Base-by-base conservation (phyloP, 2,888 invertebrate genomes). In the Lathronympha strigana region DNA sequence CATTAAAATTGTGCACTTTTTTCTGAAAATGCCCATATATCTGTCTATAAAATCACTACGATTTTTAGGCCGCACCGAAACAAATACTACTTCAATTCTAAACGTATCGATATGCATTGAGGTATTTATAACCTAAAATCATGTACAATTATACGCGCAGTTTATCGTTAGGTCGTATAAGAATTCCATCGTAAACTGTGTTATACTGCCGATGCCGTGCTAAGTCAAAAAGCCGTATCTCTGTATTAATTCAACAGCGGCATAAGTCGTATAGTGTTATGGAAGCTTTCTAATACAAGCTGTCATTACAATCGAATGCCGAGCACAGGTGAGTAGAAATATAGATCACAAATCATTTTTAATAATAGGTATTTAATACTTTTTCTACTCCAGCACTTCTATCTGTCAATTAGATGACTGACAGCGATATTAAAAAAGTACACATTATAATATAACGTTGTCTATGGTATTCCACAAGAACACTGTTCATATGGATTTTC, bases 51-150 rank as follows among this genome's bases (percentile, higher is more conserved):
- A n/a, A n/a, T n/a, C n/a, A n/a, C n/a, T n/a, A n/a, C n/a, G n/a
- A n/a, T n/a, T n/a, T n/a, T n/a, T n/a, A n/a, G n/a, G n/a, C n/a
- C n/a, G n/a, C n/a, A n/a, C n/a, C n/a, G n/a, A n/a, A n/a, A n/a
- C n/a, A n/a, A 13, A 36, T 36, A 36, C 36, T n/a, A 36, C 13
- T 40, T 6, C 6, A 40, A 19, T 8, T 40, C 2, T 17, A 40
- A 2, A 4, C 17, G 9, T 11, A 6, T 31, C 11, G 21, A 53
- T 36, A 36, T 54, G 8, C 15, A 23, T 38, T 38, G 17, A 55
- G 23, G 15, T 17, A 11, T 55, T 55, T 55, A 55, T 43, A 55
- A 55, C 55, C 55, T 55, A 28, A 43, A 55, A 55, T 55, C 28
- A 55, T 25, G 15, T 40, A 38, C 40, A 13, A 55, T 55, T 43